Conservation (phyloP, 2,797 vertebrate species). For the Cephalopachus bancanus region DNA sequence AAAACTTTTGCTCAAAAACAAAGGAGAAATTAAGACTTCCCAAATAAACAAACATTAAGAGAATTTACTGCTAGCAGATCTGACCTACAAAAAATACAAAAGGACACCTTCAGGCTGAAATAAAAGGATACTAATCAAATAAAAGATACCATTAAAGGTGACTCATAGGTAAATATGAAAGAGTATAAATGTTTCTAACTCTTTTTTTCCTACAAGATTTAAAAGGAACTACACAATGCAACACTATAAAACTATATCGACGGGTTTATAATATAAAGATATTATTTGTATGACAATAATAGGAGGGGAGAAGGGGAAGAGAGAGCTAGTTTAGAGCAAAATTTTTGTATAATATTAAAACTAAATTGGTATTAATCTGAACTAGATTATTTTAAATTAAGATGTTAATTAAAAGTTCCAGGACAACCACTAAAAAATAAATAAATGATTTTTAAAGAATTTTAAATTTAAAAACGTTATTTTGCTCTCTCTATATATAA, state of each 20-base stretch:
- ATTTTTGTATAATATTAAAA: not conserved
- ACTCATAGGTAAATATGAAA: not conserved
- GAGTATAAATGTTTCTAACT: not conserved
- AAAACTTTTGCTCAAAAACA: not conserved
- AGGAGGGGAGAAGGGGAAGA: not conserved
- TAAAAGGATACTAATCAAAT: not conserved
- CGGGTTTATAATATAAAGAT: not conserved
- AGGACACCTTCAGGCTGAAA: not conserved
- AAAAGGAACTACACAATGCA: not conserved
- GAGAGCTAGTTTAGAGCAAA: not conserved
- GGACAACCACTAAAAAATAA: not conserved
- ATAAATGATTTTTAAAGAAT: too few species aligned
- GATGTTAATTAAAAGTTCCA: not conserved
- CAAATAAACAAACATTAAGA: not conserved
- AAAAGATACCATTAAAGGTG: not conserved
- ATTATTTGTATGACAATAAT: not conserved
- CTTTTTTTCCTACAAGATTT: not conserved
- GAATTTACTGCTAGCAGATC: not conserved
- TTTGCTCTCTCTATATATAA: too few species aligned
- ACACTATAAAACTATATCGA: not conserved
- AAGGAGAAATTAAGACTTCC: not conserved
- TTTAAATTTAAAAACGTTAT: too few species aligned
- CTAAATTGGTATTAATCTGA: not conserved
- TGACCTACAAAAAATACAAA: not conserved
- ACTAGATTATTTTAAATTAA: conserved; percentile 13